Base-by-base conservation (phyloP, 2,797 vertebrate species). In the Craterocephalus amniculus region DNA sequence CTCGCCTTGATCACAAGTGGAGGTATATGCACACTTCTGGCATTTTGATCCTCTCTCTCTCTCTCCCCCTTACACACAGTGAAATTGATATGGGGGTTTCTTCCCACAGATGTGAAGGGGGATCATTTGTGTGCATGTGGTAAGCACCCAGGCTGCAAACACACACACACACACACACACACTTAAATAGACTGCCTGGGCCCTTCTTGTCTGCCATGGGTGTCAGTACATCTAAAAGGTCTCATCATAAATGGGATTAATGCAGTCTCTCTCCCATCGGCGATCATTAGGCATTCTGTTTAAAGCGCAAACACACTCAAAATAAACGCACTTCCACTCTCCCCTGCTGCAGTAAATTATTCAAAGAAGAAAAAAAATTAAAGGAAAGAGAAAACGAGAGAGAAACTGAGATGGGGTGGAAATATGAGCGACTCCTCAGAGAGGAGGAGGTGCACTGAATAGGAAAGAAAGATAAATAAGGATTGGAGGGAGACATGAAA, bases 281-380 rank as follows among this genome's bases (percentile, higher is more conserved):
- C 93, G 81, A 92, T 94, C 93, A 95, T 95, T 94, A 95, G 84
- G 85, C 87, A 95, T 94, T 95, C 94, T 92, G 93, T 94, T 95
- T 94, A 94, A 94, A 94, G 88, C 87, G 66, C 90, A 92, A 92
- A 89, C 88, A 90, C 88, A 92, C 91, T 93, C 90, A 93, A 94
- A 94, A 94, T 93, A 94, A 92, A 90, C 78, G 88, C 87, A 93
- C 90, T 94, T 91, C 91, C 88, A 89, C 84, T 92, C 81, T 87
- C 86, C 91, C 78, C 76, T 87, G 89, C 87, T 91, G 87, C 83
- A 81, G 90, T 94, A 92, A 94, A 95, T 95, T 93, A 95, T 95
- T 95, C 90, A 95, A 91, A 90, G 81, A 88, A 43, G 22, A 84
- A 81, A 86, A 84, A 89, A 87, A 90, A 83, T 70, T 85, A 83